Percentiles rank a stretch among this genome's conserved stretches.
Evolutionary conservation across 1,140 invertebrate species (phyloP).

Genomic region (Diprion similis): DNA sequence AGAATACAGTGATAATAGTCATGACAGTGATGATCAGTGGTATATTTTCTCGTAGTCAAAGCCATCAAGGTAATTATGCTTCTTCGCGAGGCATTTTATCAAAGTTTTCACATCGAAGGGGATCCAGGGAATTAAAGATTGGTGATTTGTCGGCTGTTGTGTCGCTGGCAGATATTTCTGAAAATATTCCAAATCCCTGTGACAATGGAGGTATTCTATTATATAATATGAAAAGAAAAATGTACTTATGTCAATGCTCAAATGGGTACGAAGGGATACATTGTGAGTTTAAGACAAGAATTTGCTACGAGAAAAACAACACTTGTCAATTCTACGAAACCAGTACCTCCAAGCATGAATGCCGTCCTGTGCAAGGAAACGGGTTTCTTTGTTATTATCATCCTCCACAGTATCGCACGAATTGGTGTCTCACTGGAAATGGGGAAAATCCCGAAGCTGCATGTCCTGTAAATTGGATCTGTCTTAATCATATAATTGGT

Average conservation of each 20-base stretch:
- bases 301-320: not conserved
- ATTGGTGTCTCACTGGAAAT: not conserved
- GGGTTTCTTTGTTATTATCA: constrained; percentile 4
- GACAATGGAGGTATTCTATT: constrained; percentile 5
- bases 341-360: not conserved
- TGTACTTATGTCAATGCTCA: not conserved
- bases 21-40: not conserved
- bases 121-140: not conserved
- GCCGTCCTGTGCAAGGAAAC: constrained; percentile 2
- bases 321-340: not conserved
- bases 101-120: not conserved
- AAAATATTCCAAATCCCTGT: not conserved
- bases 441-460: not conserved
- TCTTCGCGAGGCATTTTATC: not conserved
- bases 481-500: constrained; percentile 1
- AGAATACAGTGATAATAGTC: not conserved
- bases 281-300: not conserved
- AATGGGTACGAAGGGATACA: not conserved
- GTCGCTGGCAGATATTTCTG: not conserved
- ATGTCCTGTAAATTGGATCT: not conserved
- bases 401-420: not conserved
- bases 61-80: not conserved
- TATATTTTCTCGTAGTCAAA: not conserved
- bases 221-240: not conserved
- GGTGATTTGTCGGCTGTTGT: not conserved